Evolutionary conservation across 2,888 invertebrate genomes (phyloP).

Genomic region (Mythimna pallens): DNA sequence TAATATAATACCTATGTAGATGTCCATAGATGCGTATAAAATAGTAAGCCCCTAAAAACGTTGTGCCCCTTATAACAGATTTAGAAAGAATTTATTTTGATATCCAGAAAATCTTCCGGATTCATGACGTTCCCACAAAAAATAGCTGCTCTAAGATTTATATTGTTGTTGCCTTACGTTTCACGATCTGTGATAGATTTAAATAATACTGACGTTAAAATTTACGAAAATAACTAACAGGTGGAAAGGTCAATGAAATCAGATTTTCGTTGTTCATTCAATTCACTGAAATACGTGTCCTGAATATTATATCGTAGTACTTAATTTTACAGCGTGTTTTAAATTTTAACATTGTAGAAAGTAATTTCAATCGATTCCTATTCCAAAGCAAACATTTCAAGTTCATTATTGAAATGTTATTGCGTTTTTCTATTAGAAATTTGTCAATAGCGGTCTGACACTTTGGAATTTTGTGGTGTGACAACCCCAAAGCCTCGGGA

Average conservation of each 20-base stretch:
- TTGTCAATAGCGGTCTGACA: too few species aligned
- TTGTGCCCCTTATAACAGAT: not conserved
- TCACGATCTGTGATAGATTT: constrained; percentile 10
- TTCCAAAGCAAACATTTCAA: not conserved
- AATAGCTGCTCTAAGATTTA: constrained; percentile 16
- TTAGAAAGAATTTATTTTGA: constrained; percentile 1
- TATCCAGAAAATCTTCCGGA: constrained; percentile 24
- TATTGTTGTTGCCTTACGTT: constrained; percentile 6
- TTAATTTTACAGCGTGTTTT: constrained; percentile 3
- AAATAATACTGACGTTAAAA: constrained; percentile 26
- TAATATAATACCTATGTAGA: too few species aligned
- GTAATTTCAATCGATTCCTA: not conserved
- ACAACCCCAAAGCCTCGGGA: too few species aligned
- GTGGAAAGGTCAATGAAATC: constrained; percentile 42
- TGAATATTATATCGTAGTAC: constrained; percentile 51
- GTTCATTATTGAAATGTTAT: not conserved
- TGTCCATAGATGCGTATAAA: not conserved
- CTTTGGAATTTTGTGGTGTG: too few species aligned
- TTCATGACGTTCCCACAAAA: constrained; percentile 23
- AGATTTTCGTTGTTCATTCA: constrained; percentile 33
- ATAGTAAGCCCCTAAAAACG: not conserved
- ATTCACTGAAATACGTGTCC: constrained; percentile 40
- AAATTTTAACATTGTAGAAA: constrained; percentile 4
- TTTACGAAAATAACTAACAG: constrained; percentile 35
- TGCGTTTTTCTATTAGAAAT: not conserved